Conservation (phyloP, 2,888 invertebrate genomes). For the Cheiracanthium punctorium region DNA sequence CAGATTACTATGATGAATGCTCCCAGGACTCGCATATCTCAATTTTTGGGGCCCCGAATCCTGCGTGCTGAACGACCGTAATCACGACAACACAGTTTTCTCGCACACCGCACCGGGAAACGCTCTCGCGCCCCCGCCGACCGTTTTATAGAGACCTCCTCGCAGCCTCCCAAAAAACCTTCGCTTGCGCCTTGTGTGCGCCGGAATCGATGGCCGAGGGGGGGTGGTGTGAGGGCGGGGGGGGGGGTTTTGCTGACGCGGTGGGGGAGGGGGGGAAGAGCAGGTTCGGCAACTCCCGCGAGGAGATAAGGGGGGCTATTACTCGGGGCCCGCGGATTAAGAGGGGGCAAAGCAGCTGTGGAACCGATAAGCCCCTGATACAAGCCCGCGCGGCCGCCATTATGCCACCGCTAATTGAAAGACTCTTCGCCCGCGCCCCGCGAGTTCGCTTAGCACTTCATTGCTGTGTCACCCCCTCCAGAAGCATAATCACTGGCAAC, state of each 20-base stretch:
- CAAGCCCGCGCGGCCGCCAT: slow-evolving; percentile 63
- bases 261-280: neutral
- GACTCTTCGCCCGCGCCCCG: slow-evolving; percentile 11
- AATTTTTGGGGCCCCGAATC: slow-evolving; percentile 63
- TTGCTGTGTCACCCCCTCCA: slow-evolving; percentile 28
- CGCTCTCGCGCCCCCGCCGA: neutral
- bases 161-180: slow-evolving; percentile 41
- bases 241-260: too few relatives aligned
- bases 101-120: slow-evolving; percentile 24
- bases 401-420: slow-evolving; percentile 69
- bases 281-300: slow-evolving; percentile 32
- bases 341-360: slow-evolving; percentile 61
- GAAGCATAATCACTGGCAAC: slow-evolving; percentile 20
- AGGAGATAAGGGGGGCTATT: slow-evolving; percentile 62
- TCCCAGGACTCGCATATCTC: slow-evolving; percentile 69
- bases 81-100: slow-evolving; percentile 64
- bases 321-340: slow-evolving; percentile 45
- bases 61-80: slow-evolving; percentile 54
- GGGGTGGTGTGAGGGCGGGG: neutral
- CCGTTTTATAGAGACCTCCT: slow-evolving; percentile 7
- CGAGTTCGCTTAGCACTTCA: slow-evolving; percentile 43
- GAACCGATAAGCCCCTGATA: slow-evolving; percentile 61
- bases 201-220: slow-evolving; percentile 28
- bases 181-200: slow-evolving; percentile 23
- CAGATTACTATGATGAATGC: slow-evolving; percentile 71